A percentile compares a stretch with the other conserved stretches of the same genome.
These are phyloP conservation scores for Eubucco bourcierii DNA, from an alignment of 2,113 vertebrate species.

Conservation along the genomic window DNA sequence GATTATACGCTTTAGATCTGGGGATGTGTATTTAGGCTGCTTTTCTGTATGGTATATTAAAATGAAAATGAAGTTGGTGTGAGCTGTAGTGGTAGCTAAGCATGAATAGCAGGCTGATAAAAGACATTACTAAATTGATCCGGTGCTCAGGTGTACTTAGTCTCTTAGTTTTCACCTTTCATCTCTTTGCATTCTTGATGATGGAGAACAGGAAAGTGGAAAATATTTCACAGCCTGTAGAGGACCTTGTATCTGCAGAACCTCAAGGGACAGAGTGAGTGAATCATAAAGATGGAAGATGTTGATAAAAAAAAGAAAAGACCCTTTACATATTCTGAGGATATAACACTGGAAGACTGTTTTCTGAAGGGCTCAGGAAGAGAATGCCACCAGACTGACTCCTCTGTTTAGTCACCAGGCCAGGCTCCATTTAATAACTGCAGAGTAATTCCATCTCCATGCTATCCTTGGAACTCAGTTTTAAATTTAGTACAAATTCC, in stretches of 20 bases:
- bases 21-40: conserved; percentile 69
- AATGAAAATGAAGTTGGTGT: conserved; percentile 68
- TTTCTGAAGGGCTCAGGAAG: not conserved
- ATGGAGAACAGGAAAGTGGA: not conserved
- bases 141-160: conserved; percentile 30
- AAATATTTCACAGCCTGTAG: not conserved
- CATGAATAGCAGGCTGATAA: conserved; percentile 52
- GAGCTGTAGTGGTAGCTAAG: conserved; percentile 44
- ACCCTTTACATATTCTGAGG: not conserved
- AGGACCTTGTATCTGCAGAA: not conserved
- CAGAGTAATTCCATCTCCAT: not conserved
- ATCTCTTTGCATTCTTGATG: conserved; percentile 42
- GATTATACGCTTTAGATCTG: conserved; percentile 72
- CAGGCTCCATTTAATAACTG: not conserved
- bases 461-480: not conserved
- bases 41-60: conserved; percentile 69
- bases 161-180: conserved; percentile 52
- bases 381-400: not conserved
- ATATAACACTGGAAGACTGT: not conserved
- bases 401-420: not conserved
- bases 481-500: not conserved
- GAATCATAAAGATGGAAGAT: not conserved
- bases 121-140: conserved; percentile 47
- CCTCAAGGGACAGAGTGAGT: not conserved
- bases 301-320: not conserved